These are phyloP conservation scores for Drosophila paracracens DNA, from an alignment of 2,888 invertebrate genomes.

Conservation along the genomic window DNA sequence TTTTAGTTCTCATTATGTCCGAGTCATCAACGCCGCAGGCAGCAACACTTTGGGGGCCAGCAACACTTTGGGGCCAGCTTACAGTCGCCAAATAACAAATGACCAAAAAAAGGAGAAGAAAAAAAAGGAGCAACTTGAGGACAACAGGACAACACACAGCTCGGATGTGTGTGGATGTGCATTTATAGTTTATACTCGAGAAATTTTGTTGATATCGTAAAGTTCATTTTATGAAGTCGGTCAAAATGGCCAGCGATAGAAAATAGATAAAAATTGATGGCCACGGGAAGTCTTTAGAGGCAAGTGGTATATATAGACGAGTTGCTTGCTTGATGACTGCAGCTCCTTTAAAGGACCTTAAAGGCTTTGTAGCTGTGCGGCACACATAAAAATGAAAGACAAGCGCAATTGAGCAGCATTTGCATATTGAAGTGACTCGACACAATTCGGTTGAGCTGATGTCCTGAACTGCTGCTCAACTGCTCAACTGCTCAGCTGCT, in stretches of 20 bases:
- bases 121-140: neutral
- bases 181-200: constrained; percentile 60
- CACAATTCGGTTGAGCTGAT: constrained; percentile 35
- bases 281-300: constrained; percentile 48
- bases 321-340: constrained; percentile 30
- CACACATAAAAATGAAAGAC: constrained; percentile 66
- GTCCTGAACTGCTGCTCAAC: constrained; percentile 2
- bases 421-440: constrained; percentile 73
- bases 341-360: constrained; percentile 46
- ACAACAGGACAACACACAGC: neutral
- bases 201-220: constrained; percentile 67
- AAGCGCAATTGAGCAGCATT: constrained; percentile 77
- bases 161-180: constrained; percentile 5
- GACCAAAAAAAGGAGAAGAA: neutral
- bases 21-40: constrained; percentile 30
- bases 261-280: constrained; percentile 70
- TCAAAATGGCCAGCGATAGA: constrained; percentile 75
- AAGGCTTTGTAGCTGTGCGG: constrained; percentile 45
- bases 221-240: constrained; percentile 74
- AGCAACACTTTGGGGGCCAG: constrained; percentile 44
- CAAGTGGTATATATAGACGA: constrained; percentile 15
- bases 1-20: constrained; percentile 15
- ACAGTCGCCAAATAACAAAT: constrained; percentile 17
- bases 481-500: constrained; percentile 1
- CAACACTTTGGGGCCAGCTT: constrained; percentile 20